Evolutionary conservation across 2,888 invertebrate species (phyloP).

Genomic region (Drosophila bunnanda): DNA sequence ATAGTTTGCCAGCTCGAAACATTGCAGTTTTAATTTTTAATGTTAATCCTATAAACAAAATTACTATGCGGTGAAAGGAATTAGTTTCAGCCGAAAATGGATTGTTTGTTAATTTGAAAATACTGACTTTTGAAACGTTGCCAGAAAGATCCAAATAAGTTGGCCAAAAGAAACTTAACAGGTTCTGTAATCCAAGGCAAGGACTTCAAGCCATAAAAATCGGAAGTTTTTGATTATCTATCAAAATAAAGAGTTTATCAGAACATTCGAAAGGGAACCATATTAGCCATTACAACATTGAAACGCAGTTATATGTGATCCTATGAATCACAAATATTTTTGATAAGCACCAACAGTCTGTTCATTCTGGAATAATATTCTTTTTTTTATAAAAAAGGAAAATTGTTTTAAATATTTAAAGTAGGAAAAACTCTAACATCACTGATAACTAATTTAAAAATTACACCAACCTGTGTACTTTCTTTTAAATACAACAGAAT

Average conservation of each 20-base stretch:
- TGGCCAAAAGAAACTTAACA: background rate
- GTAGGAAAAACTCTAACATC: background rate
- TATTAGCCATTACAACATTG: too few species aligned
- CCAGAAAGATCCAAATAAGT: background rate
- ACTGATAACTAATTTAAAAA: background rate
- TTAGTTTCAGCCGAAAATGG: slow-evolving; percentile 15
- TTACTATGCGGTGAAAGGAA: background rate
- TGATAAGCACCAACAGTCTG: too few species aligned
- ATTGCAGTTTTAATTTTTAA: slow-evolving; percentile 38
- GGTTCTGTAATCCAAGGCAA: background rate
- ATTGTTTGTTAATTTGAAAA: background rate
- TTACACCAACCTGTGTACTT: too few species aligned
- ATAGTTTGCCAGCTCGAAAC: slow-evolving; percentile 34
- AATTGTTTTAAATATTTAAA: background rate
- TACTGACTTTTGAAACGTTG: background rate
- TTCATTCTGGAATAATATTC: too few species aligned
- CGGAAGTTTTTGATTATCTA: too few species aligned
- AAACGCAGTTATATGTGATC: too few species aligned
- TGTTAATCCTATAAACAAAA: slow-evolving; percentile 2
- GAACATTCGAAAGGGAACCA: too few species aligned
- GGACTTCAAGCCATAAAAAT: too few species aligned
- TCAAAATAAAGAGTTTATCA: too few species aligned
- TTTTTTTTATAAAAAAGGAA: background rate
- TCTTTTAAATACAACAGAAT: too few species aligned
- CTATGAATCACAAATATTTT: too few species aligned